These are phyloP conservation scores for Microctonus brassicae DNA, from an alignment of 2,888 invertebrate species.

Conservation along the genomic window DNA sequence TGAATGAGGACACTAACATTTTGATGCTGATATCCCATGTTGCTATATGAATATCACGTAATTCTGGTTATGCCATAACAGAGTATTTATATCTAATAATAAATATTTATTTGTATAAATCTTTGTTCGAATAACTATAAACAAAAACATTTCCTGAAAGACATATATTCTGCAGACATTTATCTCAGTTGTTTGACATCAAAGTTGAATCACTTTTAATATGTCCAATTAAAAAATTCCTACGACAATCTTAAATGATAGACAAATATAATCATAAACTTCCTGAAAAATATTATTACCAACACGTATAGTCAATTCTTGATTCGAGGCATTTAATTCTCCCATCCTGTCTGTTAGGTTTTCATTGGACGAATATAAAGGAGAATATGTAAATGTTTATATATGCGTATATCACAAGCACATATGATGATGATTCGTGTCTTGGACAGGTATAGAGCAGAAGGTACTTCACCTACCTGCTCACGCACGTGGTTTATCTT, in stretches of 20 bases:
- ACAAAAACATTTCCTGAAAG: too few species aligned
- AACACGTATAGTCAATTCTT: too few species aligned
- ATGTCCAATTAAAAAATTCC: too few species aligned
- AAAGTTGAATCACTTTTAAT: too few species aligned
- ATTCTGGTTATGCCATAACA: slow-evolving; percentile 17
- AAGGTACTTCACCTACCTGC: slow-evolving; percentile 27
- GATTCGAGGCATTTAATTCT: slow-evolving; percentile 20
- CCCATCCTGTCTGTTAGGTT: neutral
- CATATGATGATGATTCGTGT: neutral
- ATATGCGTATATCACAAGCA: neutral
- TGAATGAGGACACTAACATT: slow-evolving; percentile 34
- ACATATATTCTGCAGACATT: too few species aligned
- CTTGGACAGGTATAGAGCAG: slow-evolving; percentile 19
- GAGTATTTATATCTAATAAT: neutral
- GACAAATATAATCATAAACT: too few species aligned
- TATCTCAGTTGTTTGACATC: too few species aligned
- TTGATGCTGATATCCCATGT: slow-evolving; percentile 20
- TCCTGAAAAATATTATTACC: too few species aligned
- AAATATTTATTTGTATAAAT: neutral
- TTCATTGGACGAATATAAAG: neutral
- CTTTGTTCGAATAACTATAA: too few species aligned
- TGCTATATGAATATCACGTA: slow-evolving; percentile 9
- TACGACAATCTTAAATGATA: too few species aligned
- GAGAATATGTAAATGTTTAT: neutral
- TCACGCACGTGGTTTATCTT: slow-evolving; percentile 27